Conservation (phyloP, 2,888 invertebrate genomes). For the Auanema freiburgensis region DNA sequence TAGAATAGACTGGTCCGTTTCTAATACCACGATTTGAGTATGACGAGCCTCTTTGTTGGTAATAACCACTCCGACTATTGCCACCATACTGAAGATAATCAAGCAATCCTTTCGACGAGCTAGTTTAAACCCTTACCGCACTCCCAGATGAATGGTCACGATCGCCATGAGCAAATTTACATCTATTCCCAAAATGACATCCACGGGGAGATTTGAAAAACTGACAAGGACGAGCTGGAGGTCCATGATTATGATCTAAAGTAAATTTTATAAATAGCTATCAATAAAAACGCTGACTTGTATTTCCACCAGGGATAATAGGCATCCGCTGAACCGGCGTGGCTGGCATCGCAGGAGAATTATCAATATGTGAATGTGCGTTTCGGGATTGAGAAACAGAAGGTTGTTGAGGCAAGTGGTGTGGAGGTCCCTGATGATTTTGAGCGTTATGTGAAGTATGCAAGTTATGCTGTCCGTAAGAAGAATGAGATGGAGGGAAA, state of each 20-base stretch:
- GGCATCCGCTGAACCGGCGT: constrained; percentile 6
- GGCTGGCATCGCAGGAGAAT: constrained; percentile 1
- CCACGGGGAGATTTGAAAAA: constrained; percentile 5
- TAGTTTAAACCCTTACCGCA: neutral
- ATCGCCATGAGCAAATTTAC: constrained; percentile 14
- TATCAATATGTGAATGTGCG: neutral
- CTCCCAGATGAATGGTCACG: constrained; percentile 7
- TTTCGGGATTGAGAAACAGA: no score
- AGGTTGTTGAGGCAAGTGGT: no score
- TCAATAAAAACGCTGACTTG: neutral
- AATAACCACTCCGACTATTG: no score
- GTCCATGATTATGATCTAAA: neutral
- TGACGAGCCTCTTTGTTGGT: no score
- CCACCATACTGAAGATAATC: no score
- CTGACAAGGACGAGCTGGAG: constrained; percentile 10
- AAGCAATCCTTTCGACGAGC: no score
- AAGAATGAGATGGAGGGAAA: no score
- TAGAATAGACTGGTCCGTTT: no score
- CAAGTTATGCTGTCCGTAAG: no score
- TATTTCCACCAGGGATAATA: neutral
- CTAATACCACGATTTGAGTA: no score
- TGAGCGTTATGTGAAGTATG: no score
- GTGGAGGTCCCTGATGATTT: no score
- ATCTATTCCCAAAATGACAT: constrained; percentile 20
- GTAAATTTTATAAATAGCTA: neutral